These are phyloP conservation scores for Rattus norvegicus DNA, from an alignment of 2,113 vertebrate genomes.

Conservation along the genomic window GRCr8 NC_086027.1:91688501-91689000, in stretches of 20 bases:
- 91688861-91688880: neutral
- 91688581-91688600: rapidly evolving
- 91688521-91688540: neutral
- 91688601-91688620: rapidly evolving
- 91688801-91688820: too few species aligned
- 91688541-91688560: neutral
- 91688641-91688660: neutral
- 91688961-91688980: neutral
- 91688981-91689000: neutral
- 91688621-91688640: neutral
- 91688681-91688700: neutral
- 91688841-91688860: neutral
- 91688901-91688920: neutral
- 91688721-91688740: neutral
- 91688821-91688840: too few species aligned
- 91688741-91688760: neutral
- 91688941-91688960: neutral
- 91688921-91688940: neutral
- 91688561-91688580: neutral
- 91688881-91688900: neutral
- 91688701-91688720: neutral
- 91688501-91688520: neutral
- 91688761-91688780: neutral
- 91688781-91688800: neutral
- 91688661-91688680: neutral